These are phyloP conservation scores for Xylota sylvarum DNA, from an alignment of 2,888 invertebrate species.

Conservation along the genomic window DNA sequence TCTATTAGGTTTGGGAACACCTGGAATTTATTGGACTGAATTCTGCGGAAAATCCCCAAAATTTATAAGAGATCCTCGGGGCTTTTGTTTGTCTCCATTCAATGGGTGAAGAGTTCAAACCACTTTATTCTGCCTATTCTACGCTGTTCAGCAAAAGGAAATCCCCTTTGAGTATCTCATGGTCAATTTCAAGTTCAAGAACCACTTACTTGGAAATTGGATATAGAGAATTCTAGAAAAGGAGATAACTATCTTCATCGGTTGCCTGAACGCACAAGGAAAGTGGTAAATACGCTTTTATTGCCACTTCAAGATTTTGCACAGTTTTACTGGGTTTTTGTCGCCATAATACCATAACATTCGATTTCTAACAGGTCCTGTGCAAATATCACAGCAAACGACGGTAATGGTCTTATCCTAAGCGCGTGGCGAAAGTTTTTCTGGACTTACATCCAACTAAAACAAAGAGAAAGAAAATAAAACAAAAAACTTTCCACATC, in stretches of 20 bases:
- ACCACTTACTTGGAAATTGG: slow-evolving; percentile 1
- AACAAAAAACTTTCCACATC: slow-evolving; percentile 2
- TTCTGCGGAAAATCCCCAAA: background rate
- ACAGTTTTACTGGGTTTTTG: background rate
- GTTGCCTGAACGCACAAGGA: slow-evolving; percentile 11
- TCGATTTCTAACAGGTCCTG: slow-evolving; percentile 20
- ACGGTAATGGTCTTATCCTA: slow-evolving; percentile 6
- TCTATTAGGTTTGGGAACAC: background rate
- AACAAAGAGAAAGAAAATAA: background rate
- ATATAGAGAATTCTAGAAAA: background rate
- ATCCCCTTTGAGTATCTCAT: background rate
- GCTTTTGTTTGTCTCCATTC: background rate
- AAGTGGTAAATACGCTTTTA: slow-evolving; percentile 39
- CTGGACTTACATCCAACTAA: background rate
- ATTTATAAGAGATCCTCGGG: background rate
- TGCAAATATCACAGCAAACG: slow-evolving; percentile 31
- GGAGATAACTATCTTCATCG: background rate
- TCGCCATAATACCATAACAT: slow-evolving; percentile 29
- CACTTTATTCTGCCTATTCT: background rate
- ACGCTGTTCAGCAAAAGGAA: background rate
- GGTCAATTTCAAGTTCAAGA: slow-evolving; percentile 33
- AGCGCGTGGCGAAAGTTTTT: slow-evolving; percentile 47
- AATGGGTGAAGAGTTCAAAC: background rate
- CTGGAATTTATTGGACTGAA: background rate
- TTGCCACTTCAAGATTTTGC: slow-evolving; percentile 44